A percentile compares a stretch with the other conserved stretches of the same genome.
Evolutionary conservation across 2,113 vertebrate species (phyloP).

Genomic region (Sitta europaea): DNA sequence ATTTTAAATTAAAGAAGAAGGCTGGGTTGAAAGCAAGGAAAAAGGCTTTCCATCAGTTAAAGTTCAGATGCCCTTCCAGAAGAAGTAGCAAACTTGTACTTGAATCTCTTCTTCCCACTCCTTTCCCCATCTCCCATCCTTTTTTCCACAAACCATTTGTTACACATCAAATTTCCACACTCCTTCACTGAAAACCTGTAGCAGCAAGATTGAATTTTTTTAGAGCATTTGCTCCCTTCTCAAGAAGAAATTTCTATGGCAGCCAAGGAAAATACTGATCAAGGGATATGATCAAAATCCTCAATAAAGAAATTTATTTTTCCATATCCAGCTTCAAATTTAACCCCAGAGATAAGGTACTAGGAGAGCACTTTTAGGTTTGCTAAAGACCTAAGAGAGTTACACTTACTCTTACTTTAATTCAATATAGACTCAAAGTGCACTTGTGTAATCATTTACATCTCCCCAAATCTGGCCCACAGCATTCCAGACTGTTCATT

Average conservation of each 20-base stretch:
- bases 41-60: background rate
- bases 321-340: background rate
- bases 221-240: background rate
- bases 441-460: background rate
- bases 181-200: background rate
- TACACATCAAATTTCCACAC: background rate
- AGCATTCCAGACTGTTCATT: background rate
- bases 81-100: background rate
- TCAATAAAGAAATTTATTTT: background rate
- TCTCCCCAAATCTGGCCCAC: background rate
- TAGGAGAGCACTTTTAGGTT: background rate
- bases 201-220: background rate
- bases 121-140: background rate
- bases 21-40: background rate
- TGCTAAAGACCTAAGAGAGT: background rate
- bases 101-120: background rate
- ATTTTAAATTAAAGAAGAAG: background rate
- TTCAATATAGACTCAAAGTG: background rate
- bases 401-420: background rate
- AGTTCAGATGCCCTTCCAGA: background rate
- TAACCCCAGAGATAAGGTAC: background rate
- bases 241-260: background rate
- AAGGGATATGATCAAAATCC: background rate
- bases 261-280: background rate
- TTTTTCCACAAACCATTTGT: background rate